Percentiles rank a stretch among this genome's conserved stretches.
Conservation (phyloP, 2,888 invertebrate genomes). For the Chaitophorus viminalis region DNA sequence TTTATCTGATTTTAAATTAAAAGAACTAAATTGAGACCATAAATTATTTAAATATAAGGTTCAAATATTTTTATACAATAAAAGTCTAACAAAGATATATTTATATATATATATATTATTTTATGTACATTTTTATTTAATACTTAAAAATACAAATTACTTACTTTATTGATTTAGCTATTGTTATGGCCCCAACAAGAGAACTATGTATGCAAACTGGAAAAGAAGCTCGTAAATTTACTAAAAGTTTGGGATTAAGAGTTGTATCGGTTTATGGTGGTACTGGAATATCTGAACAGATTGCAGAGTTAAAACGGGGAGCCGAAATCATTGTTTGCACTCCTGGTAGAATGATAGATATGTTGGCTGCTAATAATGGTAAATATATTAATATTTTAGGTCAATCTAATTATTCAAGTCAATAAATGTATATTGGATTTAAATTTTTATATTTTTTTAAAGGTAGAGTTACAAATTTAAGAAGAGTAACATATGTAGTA, state of each 20-base stretch:
- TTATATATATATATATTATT: too few relatives aligned
- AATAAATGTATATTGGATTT: neutral
- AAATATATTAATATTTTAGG: slow-evolving; percentile 43
- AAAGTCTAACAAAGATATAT: too few relatives aligned
- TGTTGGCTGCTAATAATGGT: slow-evolving; percentile 98
- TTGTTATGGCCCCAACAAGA: slow-evolving; percentile 98
- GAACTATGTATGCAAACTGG: slow-evolving; percentile 99
- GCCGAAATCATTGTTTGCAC: slow-evolving; percentile 99
- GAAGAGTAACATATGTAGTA: slow-evolving; percentile 96
- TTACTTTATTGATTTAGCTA: slow-evolving; percentile 69
- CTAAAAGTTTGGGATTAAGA: slow-evolving; percentile 84
- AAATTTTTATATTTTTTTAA: slow-evolving; percentile 41
- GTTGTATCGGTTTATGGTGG: slow-evolving; percentile 99
- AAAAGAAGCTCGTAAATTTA: slow-evolving; percentile 93
- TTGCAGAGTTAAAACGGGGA: slow-evolving; percentile 92
- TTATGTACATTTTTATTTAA: too few relatives aligned
- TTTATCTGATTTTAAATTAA: too few relatives aligned
- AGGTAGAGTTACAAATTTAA: slow-evolving; percentile 91
- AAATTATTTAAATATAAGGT: too few relatives aligned
- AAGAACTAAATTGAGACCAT: too few relatives aligned
- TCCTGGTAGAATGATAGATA: slow-evolving; percentile 99
- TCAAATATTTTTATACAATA: too few relatives aligned
- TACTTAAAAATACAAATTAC: neutral
- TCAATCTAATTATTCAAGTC: neutral
- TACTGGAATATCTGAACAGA: slow-evolving; percentile 92